phyloP scores from a whole-genome alignment of 1,140 invertebrate genomes.

The Megalonaias nervosa region DNA sequence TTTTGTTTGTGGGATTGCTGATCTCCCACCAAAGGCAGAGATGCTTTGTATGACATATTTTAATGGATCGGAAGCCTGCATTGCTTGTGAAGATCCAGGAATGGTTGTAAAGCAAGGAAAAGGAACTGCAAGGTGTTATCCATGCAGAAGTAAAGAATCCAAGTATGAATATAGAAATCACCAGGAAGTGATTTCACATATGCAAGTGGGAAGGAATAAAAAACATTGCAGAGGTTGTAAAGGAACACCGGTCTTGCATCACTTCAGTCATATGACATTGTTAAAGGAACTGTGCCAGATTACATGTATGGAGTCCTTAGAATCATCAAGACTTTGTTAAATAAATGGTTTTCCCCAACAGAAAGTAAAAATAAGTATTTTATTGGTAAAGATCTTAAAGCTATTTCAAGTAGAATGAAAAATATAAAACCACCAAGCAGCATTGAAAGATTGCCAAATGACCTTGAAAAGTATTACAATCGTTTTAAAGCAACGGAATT shows the following conservation, averaged over 20 bases:
- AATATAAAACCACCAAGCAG: too few species aligned
- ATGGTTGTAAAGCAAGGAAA: constrained; percentile 17
- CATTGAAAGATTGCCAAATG: too few species aligned
- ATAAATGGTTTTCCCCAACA: constrained; percentile 27
- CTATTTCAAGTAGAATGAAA: too few species aligned
- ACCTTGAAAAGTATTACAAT: too few species aligned
- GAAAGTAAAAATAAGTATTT: constrained; percentile 17
- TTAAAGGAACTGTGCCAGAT: constrained; percentile 17
- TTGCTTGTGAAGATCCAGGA: too few species aligned
- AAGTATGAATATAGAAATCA: not conserved
- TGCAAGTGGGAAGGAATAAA: not conserved
- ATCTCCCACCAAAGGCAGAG: constrained; percentile 27
- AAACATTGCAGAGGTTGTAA: constrained; percentile 27
- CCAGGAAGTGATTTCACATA: constrained; percentile 2
- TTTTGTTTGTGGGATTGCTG: constrained; percentile 3
- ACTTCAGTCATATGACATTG: constrained; percentile 23
- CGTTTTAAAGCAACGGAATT: too few species aligned
- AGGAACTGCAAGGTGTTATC: constrained; percentile 22
- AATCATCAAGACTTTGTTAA: constrained; percentile 24
- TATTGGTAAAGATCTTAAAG: too few species aligned
- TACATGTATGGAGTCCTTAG: constrained; percentile 44
- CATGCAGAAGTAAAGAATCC: constrained; percentile 6
- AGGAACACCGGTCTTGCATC: constrained; percentile 15
- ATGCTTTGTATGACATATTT: constrained; percentile 27
- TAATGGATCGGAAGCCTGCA: too few species aligned